Base-by-base conservation (phyloP, 1,140 invertebrate genomes). In the Ceratina japonica region DNA sequence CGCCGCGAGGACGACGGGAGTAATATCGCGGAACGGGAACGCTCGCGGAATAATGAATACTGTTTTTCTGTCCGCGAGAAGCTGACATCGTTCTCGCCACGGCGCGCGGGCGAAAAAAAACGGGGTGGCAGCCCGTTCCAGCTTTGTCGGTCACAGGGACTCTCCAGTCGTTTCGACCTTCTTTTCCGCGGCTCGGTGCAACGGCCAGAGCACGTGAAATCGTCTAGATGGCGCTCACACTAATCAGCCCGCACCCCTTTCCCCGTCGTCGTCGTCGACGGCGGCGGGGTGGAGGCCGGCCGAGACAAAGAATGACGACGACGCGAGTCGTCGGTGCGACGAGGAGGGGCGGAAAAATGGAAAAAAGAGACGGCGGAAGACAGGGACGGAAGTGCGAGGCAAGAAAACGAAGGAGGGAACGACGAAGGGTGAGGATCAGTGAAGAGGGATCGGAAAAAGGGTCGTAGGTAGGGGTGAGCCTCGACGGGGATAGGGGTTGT, bases 401-500 rank as follows among this genome's bases (percentile, higher is more conserved):
- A 22, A 37, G 71, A 22, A 81, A 66, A 54, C 64, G 72, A 65
- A 22, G 70, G 37, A 75, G 66, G 52, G 2, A 65, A 78, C 27
- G 71, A 61, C 5, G 64, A 61, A 80, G 68, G 81, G 62, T 72
- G 56, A 64, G 81, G 66, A 69, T 79, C 59, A 58, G 63, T 16
- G 62, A 76, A 75, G 82, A 76, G 75, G 75, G 77, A 58, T 72
- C 64, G 83, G 78, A 83, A 86, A 84, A 81, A 83, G 88, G 69
- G 79, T 80, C 72, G 80, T 63, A 52, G 78, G 81, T 58, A 75
- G 75, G 63, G 56, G 84, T 75, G 85, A 87, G 61, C 44, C 65
- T 49, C 49, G 12, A 27, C 70, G 80, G 79, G 82, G 76, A 82
- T 86, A 84, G 89, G 90, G 87, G 88, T 89, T 88, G 87, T 92